Percentiles rank a stretch among this genome's conserved stretches.
Conservation (phyloP, 2,888 invertebrate species). For the Cetonia aurata region DNA sequence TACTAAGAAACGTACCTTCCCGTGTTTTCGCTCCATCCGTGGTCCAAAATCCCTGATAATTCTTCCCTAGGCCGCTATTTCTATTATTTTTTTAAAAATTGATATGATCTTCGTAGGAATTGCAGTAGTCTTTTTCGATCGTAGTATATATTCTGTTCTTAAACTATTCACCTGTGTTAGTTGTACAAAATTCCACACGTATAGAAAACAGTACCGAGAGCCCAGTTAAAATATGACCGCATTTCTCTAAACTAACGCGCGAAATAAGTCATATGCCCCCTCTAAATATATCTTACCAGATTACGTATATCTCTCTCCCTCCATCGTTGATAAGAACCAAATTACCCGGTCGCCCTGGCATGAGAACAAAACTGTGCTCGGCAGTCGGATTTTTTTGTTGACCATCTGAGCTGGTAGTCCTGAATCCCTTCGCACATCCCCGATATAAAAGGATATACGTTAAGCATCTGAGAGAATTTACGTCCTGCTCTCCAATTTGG, state of each 20-base stretch:
- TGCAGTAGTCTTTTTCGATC: too few relatives aligned
- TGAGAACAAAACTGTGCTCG: constrained; percentile 35
- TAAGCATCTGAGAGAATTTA: constrained; percentile 39
- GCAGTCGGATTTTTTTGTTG: constrained; percentile 35
- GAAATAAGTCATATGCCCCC: constrained; percentile 12
- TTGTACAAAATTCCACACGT: not conserved
- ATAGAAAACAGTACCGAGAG: not conserved
- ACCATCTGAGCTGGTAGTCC: constrained; percentile 16
- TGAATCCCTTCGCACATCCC: constrained; percentile 23
- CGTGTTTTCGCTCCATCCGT: too few relatives aligned
- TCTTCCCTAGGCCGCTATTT: too few relatives aligned
- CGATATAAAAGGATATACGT: constrained; percentile 35
- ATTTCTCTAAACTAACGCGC: constrained; percentile 20
- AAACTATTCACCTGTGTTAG: too few relatives aligned
- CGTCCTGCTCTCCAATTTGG: constrained; percentile 43
- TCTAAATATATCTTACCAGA: constrained; percentile 8
- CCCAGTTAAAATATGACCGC: constrained; percentile 2
- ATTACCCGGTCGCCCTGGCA: constrained; percentile 34
- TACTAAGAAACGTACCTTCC: too few relatives aligned
- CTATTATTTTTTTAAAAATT: too few relatives aligned
- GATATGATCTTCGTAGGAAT: too few relatives aligned
- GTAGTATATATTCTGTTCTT: too few relatives aligned
- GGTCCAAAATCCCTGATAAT: too few relatives aligned
- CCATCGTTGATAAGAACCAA: constrained; percentile 32
- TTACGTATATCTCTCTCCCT: constrained; percentile 16